Conservation (phyloP, 2,888 invertebrate genomes). For the Drosophila bunnanda region DNA sequence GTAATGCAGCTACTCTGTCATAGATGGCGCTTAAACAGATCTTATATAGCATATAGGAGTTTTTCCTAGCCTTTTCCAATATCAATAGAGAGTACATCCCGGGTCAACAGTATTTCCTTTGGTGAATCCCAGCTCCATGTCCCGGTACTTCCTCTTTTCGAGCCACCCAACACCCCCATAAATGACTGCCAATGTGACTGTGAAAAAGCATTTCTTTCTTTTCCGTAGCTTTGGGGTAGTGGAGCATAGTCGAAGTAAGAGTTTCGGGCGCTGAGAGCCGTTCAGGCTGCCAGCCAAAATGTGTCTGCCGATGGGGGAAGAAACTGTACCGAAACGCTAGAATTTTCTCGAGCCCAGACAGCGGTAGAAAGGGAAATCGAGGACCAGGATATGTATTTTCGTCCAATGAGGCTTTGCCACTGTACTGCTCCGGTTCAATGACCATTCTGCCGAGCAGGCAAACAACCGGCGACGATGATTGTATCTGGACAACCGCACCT, state of each 20-base stretch:
- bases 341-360: slow-evolving; percentile 70
- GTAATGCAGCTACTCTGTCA: background rate
- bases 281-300: slow-evolving; percentile 27
- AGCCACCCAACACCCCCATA: background rate
- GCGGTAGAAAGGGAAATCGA: slow-evolving; percentile 83
- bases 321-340: slow-evolving; percentile 78
- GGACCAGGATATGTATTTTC: slow-evolving; percentile 63
- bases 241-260: slow-evolving; percentile 45
- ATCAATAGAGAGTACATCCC: background rate
- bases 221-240: slow-evolving; percentile 61
- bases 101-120: background rate
- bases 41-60: no score
- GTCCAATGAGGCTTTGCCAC: slow-evolving; percentile 40
- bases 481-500: slow-evolving; percentile 58
- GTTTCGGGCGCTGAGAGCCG: slow-evolving; percentile 4
- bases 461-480: slow-evolving; percentile 57
- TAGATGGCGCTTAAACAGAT: background rate
- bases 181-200: background rate
- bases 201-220: slow-evolving; percentile 54
- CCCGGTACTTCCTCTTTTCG: slow-evolving; percentile 5
- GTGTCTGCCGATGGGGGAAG: slow-evolving; percentile 42
- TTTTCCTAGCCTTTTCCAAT: background rate
- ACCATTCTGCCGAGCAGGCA: slow-evolving; percentile 40
- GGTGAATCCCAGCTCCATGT: background rate
- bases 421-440: slow-evolving; percentile 54